Base-by-base conservation (phyloP, 2,113 vertebrate species). In the Phrynocephalus versicolor region DNA sequence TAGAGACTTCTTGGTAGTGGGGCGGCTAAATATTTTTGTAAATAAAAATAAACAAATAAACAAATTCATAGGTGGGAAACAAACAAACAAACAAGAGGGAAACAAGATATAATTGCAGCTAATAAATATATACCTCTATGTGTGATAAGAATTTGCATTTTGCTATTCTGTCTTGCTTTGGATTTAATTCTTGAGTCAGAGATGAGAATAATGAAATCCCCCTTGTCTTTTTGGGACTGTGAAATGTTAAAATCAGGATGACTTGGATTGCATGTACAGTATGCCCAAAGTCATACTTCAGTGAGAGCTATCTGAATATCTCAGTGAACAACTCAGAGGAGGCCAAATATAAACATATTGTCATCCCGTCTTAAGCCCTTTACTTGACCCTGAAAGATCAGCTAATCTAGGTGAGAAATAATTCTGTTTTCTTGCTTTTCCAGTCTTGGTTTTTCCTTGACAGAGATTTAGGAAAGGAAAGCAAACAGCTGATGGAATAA, bases 401-500 rank as follows among this genome's bases (percentile, higher is more conserved):
- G 30, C 69, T 39, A n/a, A 90, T 88, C 83, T 84, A 74, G 88
- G 76, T 78, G 64, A 92, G 27, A 91, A 94, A 89, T 94, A 96
- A 95, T 94, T 94, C 25, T 39, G 86, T 93, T 93, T 96, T 90
- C 92, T 87, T 84, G 75, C 81, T 79, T 87, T 94, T 92, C 84
- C 37, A 90, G 89, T 93, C 90, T 89, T 93, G 81, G 87, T 88
- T 94, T 90, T 85, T 92, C 92, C 90, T 96, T 92, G 90, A 79
- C 77, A 69, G 89, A 93, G 86, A 83, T 95, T 95, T 96, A 92
- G 92, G 90, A 87, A 91, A 96, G 89, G 91, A 96, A 96, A 96
- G 91, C 95, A 96, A 96, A 96, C 84, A 96, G 89, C 15, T 93
- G 90, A 92, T 96, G 91, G 94, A 94, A 95, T 96, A 96, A 96